A percentile compares a stretch with the other conserved stretches of the same genome.
These are phyloP conservation scores for Bemisia tabaci DNA, from an alignment of 1,140 invertebrate species.

Conservation along the genomic window DNA sequence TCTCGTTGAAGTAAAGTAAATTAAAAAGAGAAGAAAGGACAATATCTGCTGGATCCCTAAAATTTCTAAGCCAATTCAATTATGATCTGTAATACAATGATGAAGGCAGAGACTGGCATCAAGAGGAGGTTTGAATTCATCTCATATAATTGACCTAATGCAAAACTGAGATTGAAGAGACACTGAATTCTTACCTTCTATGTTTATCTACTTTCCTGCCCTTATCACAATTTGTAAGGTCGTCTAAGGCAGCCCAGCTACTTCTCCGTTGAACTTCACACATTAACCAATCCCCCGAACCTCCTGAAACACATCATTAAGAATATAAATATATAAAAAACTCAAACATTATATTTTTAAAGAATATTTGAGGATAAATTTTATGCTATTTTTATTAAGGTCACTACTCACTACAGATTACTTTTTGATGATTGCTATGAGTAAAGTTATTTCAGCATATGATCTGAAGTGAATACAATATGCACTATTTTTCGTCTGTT, in stretches of 20 bases:
- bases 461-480: too few relatives aligned
- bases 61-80: too few relatives aligned
- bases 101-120: too few relatives aligned
- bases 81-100: too few relatives aligned
- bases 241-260: constrained; percentile 68
- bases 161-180: too few relatives aligned
- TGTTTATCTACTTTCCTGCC: constrained; percentile 36
- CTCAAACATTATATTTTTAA: neutral
- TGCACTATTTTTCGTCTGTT: too few relatives aligned
- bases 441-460: constrained; percentile 16
- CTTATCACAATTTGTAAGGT: constrained; percentile 32
- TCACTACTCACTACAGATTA: constrained; percentile 11
- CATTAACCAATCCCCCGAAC: constrained; percentile 21
- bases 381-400: neutral
- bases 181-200: constrained; percentile 38
- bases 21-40: too few relatives aligned
- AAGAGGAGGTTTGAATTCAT: too few relatives aligned
- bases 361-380: neutral
- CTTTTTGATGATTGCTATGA: constrained; percentile 13
- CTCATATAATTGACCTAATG: too few relatives aligned
- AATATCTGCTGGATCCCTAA: too few relatives aligned
- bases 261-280: constrained; percentile 44
- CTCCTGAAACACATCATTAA: constrained; percentile 14
- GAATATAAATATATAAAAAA: neutral
- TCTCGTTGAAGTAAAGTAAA: too few relatives aligned